These are phyloP conservation scores for Enteromius argenteus DNA, from an alignment of 2,797 vertebrate species.

Conservation along the genomic window DNA sequence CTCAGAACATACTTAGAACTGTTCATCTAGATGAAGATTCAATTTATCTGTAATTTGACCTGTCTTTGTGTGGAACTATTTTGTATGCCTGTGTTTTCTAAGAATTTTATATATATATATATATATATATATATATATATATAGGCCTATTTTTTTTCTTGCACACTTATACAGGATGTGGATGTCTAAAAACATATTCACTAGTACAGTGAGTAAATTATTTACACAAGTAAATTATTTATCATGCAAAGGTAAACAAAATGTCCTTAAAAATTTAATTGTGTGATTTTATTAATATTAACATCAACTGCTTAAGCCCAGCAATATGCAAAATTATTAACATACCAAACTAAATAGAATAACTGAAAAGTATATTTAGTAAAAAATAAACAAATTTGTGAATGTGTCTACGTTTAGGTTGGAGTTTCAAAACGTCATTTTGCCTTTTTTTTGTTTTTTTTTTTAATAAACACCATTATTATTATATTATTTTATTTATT, in stretches of 20 bases:
- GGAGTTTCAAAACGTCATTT: not conserved
- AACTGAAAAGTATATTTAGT: not conserved
- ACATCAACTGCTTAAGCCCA: not conserved
- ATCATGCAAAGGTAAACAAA: not conserved
- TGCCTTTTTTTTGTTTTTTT: not conserved
- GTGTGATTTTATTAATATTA: not conserved
- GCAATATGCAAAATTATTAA: not conserved
- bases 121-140: not conserved
- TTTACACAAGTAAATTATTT: not conserved
- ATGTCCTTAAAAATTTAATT: not conserved
- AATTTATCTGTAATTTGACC: not conserved
- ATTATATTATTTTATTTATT: no score
- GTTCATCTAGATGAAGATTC: not conserved
- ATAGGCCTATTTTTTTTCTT: not conserved
- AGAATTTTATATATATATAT: not conserved
- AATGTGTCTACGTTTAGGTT: not conserved
- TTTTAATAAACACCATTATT: not conserved
- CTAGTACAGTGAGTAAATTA: not conserved
- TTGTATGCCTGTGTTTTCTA: not conserved
- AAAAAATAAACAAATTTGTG: not conserved
- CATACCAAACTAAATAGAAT: not conserved
- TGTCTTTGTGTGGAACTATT: not conserved
- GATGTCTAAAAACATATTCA: conserved; percentile 18
- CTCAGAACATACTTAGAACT: not conserved
- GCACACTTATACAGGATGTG: conserved; percentile 1